Conservation (phyloP, 2,888 invertebrate genomes). For the Priocnemis perturbator region DNA sequence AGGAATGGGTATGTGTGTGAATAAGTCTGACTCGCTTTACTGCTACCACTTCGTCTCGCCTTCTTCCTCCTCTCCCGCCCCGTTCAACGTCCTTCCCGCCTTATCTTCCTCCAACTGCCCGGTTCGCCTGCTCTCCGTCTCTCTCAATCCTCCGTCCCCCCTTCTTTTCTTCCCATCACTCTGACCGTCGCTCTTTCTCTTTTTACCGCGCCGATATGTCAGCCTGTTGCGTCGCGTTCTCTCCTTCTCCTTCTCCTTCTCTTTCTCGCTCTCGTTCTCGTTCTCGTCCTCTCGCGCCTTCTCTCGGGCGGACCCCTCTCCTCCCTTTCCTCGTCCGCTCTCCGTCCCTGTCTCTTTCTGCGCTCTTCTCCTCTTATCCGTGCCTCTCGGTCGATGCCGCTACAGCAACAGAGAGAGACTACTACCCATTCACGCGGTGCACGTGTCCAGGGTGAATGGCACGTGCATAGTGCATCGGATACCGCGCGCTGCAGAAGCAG, state of each 20-base stretch:
- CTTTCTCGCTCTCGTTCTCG: conserved; percentile 25
- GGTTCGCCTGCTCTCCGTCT: conserved; percentile 2
- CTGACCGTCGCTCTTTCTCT: background rate
- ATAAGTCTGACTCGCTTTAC: no score
- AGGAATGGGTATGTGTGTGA: conserved; percentile 68
- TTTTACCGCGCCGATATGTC: conserved; percentile 32
- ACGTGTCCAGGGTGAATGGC: conserved; percentile 61
- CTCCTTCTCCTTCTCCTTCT: conserved; percentile 25
- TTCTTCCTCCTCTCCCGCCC: background rate
- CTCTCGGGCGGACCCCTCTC: conserved; percentile 22
- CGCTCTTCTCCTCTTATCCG: conserved; percentile 21
- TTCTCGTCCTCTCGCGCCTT: conserved; percentile 25
- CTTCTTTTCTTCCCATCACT: no score
- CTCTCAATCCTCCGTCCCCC: background rate
- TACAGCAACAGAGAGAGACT: conserved; percentile 26
- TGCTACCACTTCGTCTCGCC: conserved; percentile 1
- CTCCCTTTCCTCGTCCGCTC: conserved; percentile 23
- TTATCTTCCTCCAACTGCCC: background rate
- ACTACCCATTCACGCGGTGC: conserved; percentile 54
- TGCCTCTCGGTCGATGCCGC: conserved; percentile 28
- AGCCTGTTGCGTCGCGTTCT: conserved; percentile 51
- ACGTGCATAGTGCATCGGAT: conserved; percentile 49
- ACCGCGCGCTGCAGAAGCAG: conserved; percentile 21
- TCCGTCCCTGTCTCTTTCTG: background rate
- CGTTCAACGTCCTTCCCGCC: conserved; percentile 2